These are phyloP conservation scores for Aphelinus atriplicis DNA, from an alignment of 1,140 invertebrate genomes.

Conservation along the genomic window DNA sequence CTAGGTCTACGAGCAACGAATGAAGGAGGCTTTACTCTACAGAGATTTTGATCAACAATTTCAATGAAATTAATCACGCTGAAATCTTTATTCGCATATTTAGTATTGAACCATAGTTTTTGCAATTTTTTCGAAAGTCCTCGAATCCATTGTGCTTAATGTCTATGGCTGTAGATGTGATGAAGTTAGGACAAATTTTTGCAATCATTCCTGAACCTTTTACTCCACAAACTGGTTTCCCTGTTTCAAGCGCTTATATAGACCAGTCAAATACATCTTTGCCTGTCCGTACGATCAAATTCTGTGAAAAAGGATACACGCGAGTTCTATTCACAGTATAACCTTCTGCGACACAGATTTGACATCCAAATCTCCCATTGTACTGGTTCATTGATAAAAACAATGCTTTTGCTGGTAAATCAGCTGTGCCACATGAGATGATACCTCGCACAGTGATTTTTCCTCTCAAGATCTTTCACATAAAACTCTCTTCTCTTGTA, in stretches of 20 bases:
- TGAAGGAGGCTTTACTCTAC: slow-evolving; percentile 30
- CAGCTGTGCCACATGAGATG: slow-evolving; percentile 6
- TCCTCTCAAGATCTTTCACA: not conserved
- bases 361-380: too few species aligned
- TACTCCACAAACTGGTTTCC: slow-evolving; percentile 22
- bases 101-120: slow-evolving; percentile 24
- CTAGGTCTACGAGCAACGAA: slow-evolving; percentile 30
- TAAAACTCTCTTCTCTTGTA: not conserved
- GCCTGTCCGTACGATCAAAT: not conserved
- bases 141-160: slow-evolving; percentile 30
- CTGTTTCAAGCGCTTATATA: not conserved
- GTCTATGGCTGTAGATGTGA: slow-evolving; percentile 22
- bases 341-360: too few species aligned
- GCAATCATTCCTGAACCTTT: slow-evolving; percentile 20
- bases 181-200: slow-evolving; percentile 35
- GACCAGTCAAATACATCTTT: not conserved
- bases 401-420: slow-evolving; percentile 12
- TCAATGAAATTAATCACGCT: slow-evolving; percentile 9
- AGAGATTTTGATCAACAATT: slow-evolving; percentile 24
- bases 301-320: not conserved
- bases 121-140: slow-evolving; percentile 32
- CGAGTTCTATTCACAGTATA: not conserved
- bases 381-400: too few species aligned
- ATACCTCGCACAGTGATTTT: not conserved
- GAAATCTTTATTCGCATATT: slow-evolving; percentile 16